Percentiles rank a stretch among this genome's conserved stretches.
Conservation (phyloP, 2,797 vertebrate species). For the Phrynocephalus vlangalii region DNA sequence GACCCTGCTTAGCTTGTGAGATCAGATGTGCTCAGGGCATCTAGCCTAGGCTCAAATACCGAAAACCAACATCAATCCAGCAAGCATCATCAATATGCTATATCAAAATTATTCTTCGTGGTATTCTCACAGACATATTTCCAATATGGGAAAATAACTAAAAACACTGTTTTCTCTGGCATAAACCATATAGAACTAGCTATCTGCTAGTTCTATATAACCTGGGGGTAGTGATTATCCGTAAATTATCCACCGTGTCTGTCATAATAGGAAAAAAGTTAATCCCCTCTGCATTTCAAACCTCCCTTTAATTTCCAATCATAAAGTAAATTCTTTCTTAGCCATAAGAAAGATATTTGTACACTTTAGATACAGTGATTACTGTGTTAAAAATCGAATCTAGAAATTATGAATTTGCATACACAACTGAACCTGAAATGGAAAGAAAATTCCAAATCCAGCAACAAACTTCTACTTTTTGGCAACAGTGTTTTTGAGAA, state of each 20-base stretch:
- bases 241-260: background rate
- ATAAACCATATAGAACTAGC: background rate
- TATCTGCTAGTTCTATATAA: background rate
- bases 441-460: too few relatives aligned
- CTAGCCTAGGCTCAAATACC: too few relatives aligned
- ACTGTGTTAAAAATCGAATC: background rate
- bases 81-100: background rate
- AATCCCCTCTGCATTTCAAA: background rate
- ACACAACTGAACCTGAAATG: background rate
- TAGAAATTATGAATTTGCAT: background rate
- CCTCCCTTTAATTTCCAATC: background rate
- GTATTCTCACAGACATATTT: background rate
- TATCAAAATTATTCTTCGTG: background rate
- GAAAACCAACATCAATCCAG: too few relatives aligned
- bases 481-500: background rate
- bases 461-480: background rate
- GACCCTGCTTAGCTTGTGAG: too few relatives aligned
- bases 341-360: background rate
- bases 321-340: too few relatives aligned
- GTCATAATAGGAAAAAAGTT: background rate
- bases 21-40: too few relatives aligned
- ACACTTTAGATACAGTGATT: background rate
- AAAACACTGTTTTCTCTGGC: background rate
- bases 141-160: background rate
- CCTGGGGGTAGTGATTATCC: background rate